phyloP scores from a whole-genome alignment of 2,888 invertebrate species.

The Zele albiditarsus region DNA sequence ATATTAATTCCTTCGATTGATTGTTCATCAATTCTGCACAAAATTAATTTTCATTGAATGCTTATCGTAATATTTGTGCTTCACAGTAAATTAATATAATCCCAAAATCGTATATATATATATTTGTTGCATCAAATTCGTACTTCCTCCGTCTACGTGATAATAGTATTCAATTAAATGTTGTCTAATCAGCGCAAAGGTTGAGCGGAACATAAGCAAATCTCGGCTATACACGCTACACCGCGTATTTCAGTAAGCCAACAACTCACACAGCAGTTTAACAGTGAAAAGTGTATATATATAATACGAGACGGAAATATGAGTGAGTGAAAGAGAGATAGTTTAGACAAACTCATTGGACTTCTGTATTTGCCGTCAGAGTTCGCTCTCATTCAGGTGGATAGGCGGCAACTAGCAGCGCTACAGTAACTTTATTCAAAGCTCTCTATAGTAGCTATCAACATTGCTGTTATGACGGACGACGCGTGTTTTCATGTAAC shows the following conservation, averaged over 20 bases:
- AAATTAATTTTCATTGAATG: too few relatives aligned
- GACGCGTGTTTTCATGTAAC: slow-evolving; percentile 47
- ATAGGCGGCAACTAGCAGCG: slow-evolving; percentile 26
- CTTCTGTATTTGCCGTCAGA: slow-evolving; percentile 47
- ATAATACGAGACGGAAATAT: not conserved
- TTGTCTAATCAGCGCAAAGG: slow-evolving; percentile 45
- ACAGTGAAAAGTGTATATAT: not conserved
- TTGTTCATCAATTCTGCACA: not conserved
- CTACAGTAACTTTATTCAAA: slow-evolving; percentile 48
- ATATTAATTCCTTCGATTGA: too few relatives aligned
- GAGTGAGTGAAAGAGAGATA: slow-evolving; percentile 11
- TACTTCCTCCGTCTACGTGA: slow-evolving; percentile 40
- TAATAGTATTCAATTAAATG: slow-evolving; percentile 52
- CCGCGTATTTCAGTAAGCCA: not conserved
- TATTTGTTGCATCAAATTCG: not conserved
- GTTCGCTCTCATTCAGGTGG: slow-evolving; percentile 35
- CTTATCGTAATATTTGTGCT: too few relatives aligned
- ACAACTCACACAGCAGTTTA: not conserved
- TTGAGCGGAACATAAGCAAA: slow-evolving; percentile 18
- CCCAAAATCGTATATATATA: not conserved
- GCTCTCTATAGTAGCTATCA: slow-evolving; percentile 39
- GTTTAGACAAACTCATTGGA: slow-evolving; percentile 44
- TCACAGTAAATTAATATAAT: not conserved
- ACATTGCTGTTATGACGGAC: slow-evolving; percentile 34
- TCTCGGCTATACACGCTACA: not conserved